Percentiles rank a stretch among this genome's conserved stretches.
These are phyloP conservation scores for Lordiphosa stackelbergi DNA, from an alignment of 1,140 invertebrate genomes.

Conservation along the genomic window DNA sequence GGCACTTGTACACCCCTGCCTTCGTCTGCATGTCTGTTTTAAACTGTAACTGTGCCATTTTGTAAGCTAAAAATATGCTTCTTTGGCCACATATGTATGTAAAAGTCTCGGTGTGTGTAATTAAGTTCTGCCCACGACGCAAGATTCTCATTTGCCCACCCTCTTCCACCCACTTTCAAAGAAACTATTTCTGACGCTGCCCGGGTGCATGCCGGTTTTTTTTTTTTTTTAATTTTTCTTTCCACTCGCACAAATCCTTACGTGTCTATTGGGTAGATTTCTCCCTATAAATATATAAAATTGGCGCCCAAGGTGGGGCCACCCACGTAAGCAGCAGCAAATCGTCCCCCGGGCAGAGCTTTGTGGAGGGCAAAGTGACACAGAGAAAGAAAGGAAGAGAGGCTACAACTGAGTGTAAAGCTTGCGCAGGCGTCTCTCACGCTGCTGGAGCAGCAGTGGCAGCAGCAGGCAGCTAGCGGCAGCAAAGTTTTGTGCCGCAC, in stretches of 20 bases:
- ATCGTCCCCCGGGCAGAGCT: slow-evolving; percentile 66
- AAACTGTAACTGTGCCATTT: slow-evolving; percentile 57
- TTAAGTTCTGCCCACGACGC: slow-evolving; percentile 65
- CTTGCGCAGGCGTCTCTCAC: slow-evolving; percentile 27
- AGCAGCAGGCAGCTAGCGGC: slow-evolving; percentile 9
- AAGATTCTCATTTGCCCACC: slow-evolving; percentile 38
- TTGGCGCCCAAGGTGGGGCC: slow-evolving; percentile 37
- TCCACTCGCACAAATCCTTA: slow-evolving; percentile 62
- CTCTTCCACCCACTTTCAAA: slow-evolving; percentile 12
- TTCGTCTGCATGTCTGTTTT: slow-evolving; percentile 10
- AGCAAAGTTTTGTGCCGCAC: slow-evolving; percentile 17
- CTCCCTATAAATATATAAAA: slow-evolving; percentile 26
- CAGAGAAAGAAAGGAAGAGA: slow-evolving; percentile 1
- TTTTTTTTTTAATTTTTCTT: slow-evolving; percentile 1
- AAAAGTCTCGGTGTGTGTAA: slow-evolving; percentile 27
- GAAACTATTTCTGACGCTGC: background rate
- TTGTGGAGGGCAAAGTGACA: slow-evolving; percentile 26
- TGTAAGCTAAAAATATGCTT: slow-evolving; percentile 54
- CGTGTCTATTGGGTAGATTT: slow-evolving; percentile 32
- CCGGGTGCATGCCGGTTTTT: slow-evolving; percentile 35
- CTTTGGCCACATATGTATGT: slow-evolving; percentile 18
- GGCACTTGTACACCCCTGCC: slow-evolving; percentile 1
- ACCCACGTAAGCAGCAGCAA: slow-evolving; percentile 67
- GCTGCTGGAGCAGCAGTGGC: slow-evolving; percentile 17
- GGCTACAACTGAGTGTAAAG: slow-evolving; percentile 1